A percentile compares a stretch with the other conserved stretches of the same genome.
Conservation (phyloP, 2,888 invertebrate genomes). For the Agrilus cyanescens region DNA sequence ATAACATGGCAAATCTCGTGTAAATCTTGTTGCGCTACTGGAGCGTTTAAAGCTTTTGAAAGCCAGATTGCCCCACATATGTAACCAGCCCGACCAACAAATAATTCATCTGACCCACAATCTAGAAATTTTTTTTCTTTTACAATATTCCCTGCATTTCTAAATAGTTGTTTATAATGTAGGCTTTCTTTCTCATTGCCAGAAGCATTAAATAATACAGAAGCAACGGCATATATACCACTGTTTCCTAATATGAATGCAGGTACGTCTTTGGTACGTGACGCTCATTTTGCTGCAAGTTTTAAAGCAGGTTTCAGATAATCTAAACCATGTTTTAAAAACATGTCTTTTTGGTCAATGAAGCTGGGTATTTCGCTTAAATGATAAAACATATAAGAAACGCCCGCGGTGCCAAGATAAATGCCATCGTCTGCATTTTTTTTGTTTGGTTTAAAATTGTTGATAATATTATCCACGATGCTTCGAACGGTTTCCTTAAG, state of each 20-base stretch:
- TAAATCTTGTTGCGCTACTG: slow-evolving; percentile 39
- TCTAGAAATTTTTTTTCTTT: slow-evolving; percentile 44
- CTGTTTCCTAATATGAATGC: slow-evolving; percentile 70
- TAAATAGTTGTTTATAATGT: slow-evolving; percentile 33
- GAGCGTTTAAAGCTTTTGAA: slow-evolving; percentile 40
- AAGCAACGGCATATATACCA: slow-evolving; percentile 63
- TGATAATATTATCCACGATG: slow-evolving; percentile 24
- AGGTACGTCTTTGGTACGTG: slow-evolving; percentile 44
- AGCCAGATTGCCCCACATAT: slow-evolving; percentile 68
- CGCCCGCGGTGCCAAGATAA: slow-evolving; percentile 58
- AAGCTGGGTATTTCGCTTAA: slow-evolving; percentile 46
- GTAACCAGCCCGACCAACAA: slow-evolving; percentile 78
- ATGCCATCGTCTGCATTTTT: slow-evolving; percentile 45
- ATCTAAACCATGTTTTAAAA: slow-evolving; percentile 46
- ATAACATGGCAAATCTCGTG: slow-evolving; percentile 57
- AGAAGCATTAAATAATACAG: slow-evolving; percentile 44
- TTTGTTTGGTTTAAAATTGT: slow-evolving; percentile 26
- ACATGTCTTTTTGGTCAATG: slow-evolving; percentile 34
- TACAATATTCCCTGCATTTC: slow-evolving; percentile 34
- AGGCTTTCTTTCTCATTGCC: slow-evolving; percentile 34
- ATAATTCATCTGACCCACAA: slow-evolving; percentile 69
- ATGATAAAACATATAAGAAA: slow-evolving; percentile 66
- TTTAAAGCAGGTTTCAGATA: slow-evolving; percentile 52
- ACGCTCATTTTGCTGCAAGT: slow-evolving; percentile 36
- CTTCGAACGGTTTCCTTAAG: slow-evolving; percentile 8